Evolutionary conservation across 53 echinoderm and acorn worm genomes (phyloP), one percentile per base, ranked within the genome.

Genomic region (Holothuria leucospilota): DNA sequence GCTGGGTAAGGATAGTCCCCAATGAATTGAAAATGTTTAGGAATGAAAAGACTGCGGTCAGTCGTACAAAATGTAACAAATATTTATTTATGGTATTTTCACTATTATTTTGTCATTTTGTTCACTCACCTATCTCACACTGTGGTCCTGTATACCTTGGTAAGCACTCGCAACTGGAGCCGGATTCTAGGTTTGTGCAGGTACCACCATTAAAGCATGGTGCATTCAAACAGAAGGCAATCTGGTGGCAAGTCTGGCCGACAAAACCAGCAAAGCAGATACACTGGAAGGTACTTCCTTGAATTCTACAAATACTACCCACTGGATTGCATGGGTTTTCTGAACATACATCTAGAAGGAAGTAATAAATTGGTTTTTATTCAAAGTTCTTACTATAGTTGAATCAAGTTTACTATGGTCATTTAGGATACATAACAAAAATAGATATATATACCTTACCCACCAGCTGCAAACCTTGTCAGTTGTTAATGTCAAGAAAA

Each of bases 201-300:
- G 90, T 87, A 4, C 87, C 92, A 52, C 92, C 92, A 87, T 92
- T 92, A 58, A 83, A 61, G 75, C 92, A 92, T 13, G 90, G 92
- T 53, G 77, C 92, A 89, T 39, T 72, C 41, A 26, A 62, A 51
- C 61, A 86, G 14, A 59, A 63, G 59, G 58, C 52, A 8, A 59
- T 51, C 39, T 59, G 3, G 34, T 12, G 7, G 41, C 66, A 68
- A 29, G 25, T 46, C 3, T 41, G 41, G 14, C 66, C 68, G 10
- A 49, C 40, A 52, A 30, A 84, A 16, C 85, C 85, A 70, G 34
- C 21, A 1, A 85, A 85, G 58, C 69, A 85, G 14, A 34, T 29
- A 20, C 68, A 85, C 16, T 21, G 29, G 59, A 58, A 39, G 27
- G 56, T 20, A 71, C 18, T 56, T 28, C 26, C 85, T 56, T 28